phyloP scores from a whole-genome alignment of 2,797 vertebrate genomes.

The Chaunax sp. region DNA sequence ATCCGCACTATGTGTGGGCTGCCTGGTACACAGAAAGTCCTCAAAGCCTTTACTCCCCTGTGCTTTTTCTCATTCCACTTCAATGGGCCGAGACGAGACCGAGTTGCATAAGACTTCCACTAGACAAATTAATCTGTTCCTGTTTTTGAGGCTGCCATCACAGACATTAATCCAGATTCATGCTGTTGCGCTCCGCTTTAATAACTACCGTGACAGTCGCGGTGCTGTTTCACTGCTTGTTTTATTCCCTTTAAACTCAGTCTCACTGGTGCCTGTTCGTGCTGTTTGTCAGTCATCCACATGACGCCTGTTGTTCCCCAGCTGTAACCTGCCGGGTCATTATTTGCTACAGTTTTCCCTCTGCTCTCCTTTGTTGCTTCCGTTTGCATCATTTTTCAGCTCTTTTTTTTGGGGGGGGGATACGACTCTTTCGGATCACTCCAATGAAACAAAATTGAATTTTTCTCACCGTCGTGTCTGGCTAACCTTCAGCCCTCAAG shows the following conservation, averaged over 20 bases:
- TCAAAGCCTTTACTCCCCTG: constrained; percentile 46
- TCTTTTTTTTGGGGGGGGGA: not conserved
- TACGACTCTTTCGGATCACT: not conserved
- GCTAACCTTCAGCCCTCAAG: constrained; percentile 7
- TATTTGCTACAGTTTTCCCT: constrained; percentile 8
- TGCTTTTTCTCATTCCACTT: constrained; percentile 62
- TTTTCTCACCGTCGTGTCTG: constrained; percentile 2
- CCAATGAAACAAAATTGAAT: constrained; percentile 6
- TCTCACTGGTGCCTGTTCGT: constrained; percentile 29
- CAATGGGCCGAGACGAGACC: constrained; percentile 48
- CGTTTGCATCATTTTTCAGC: constrained; percentile 4
- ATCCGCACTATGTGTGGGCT: constrained; percentile 1
- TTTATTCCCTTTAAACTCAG: constrained; percentile 61
- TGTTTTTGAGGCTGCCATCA: constrained; percentile 70
- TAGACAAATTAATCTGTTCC: constrained; percentile 76
- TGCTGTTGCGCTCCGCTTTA: constrained; percentile 66
- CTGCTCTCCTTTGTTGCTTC: not conserved
- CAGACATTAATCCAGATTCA: constrained; percentile 75
- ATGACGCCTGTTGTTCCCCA: constrained; percentile 27
- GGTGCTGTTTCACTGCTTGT: constrained; percentile 52
- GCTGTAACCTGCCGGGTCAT: constrained; percentile 17
- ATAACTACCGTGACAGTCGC: constrained; percentile 60
- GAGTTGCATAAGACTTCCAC: constrained; percentile 69
- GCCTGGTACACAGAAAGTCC: constrained; percentile 44
- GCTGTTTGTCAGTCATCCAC: constrained; percentile 48